Base-by-base conservation (phyloP, 2,888 invertebrate genomes). In the Cecidostiba fungosa region DNA sequence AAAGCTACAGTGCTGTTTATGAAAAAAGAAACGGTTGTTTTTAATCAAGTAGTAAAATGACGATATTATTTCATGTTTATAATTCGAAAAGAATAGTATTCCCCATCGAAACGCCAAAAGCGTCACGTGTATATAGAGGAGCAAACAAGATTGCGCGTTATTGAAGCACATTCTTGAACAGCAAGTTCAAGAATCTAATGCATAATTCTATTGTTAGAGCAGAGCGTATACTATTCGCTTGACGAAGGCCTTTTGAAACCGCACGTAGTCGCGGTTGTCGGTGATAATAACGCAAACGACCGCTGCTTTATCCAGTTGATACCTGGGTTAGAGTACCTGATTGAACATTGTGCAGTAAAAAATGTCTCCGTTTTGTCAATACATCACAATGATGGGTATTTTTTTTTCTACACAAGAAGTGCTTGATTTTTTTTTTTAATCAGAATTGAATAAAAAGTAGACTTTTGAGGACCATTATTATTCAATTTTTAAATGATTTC, bases 101-200 rank as follows among this genome's bases (percentile, higher is more conserved):
- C 6, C 10, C 8, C 39, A 10, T 39, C 39, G 39, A 39, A 39
- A 12, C 1, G 39, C 39, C 10, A 39, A 10, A 10, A 39, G 39
- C 2, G 10, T 36, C 10, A 10, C 39, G 10, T 10, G 1, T 12
- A 43, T 43, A 10, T n/a, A 10, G 39, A 66, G 4, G 39, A 19
- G 39, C 19, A 16, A 72, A n/a, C n/a, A n/a, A 39, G 12, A n/a
- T 39, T 3, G 39, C 39, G 23, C 12, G 39, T 43, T 39, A 10
- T 72, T 39, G 43, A 23, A 19, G 39, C 39, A 14, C 19, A 23
- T 72, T 72, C 43, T 72, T n/a, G 10, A 36, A 43, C 23, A 23
- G 19, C 72, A 43, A 72, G 72, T 72, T 72, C 43, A 72, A 72
- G 72, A 72, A 23, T 39, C 26, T 66, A 66, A 66, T 54, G 54